A percentile compares a stretch with the other conserved stretches of the same genome.
Evolutionary conservation across 2,113 vertebrate genomes (phyloP).

Genomic region (Platycercus adscitus): DNA sequence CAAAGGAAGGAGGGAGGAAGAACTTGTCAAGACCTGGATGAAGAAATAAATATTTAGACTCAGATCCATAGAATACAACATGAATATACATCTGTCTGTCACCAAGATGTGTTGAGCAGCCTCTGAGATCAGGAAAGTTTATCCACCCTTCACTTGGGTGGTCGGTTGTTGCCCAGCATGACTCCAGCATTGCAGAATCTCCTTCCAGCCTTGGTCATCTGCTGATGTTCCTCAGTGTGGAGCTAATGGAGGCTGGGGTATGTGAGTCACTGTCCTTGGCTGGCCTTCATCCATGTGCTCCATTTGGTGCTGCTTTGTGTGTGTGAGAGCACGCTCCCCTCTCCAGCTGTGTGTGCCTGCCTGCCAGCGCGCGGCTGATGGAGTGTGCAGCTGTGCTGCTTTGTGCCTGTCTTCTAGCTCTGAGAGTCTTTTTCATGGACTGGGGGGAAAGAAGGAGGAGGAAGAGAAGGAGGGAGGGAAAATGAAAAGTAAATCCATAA

Average conservation of each 20-base stretch:
- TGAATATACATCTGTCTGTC: background rate
- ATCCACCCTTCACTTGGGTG: background rate
- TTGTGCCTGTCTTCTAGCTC: background rate
- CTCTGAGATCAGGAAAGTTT: background rate
- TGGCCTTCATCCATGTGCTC: constrained; percentile 34
- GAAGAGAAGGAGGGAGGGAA: background rate
- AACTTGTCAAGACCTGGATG: background rate
- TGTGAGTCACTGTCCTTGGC: background rate
- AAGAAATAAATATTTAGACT: background rate
- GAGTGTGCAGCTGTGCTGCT: constrained; percentile 51
- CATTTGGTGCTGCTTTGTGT: constrained; percentile 59
- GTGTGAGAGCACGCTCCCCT: constrained; percentile 40
- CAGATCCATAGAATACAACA: background rate
- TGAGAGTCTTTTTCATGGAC: constrained; percentile 8
- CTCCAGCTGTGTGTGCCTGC: constrained; percentile 65
- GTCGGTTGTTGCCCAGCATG: background rate
- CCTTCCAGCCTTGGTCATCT: background rate
- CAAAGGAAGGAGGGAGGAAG: background rate
- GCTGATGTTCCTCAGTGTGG: background rate
- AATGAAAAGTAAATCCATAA: constrained; percentile 19
- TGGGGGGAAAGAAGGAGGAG: background rate
- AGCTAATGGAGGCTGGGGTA: background rate
- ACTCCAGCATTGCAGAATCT: background rate
- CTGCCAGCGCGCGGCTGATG: constrained; percentile 34
- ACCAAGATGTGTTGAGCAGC: background rate